Evolutionary conservation across 1,140 invertebrate species (phyloP).

Genomic region (Papilio machaon): DNA sequence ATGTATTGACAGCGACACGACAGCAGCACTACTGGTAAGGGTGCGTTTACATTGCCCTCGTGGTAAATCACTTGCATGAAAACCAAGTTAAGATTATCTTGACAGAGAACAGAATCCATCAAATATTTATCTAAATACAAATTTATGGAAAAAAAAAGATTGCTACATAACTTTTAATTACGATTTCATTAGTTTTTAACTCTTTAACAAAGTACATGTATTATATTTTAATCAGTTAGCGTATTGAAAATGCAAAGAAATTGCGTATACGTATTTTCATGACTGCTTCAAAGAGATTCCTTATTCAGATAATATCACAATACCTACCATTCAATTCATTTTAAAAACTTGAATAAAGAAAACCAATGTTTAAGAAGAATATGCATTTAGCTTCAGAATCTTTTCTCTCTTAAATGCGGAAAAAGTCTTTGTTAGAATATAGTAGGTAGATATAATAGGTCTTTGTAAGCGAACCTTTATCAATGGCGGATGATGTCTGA

Average conservation of each 20-base stretch:
- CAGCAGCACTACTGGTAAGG: background rate
- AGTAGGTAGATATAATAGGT: background rate
- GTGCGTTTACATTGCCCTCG: background rate
- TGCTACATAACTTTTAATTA: no score
- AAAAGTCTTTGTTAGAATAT: conserved; percentile 5
- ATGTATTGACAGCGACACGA: conserved; percentile 31
- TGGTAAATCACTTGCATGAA: background rate
- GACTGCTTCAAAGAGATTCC: background rate
- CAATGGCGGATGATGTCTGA: conserved; percentile 6
- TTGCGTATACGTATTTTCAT: background rate
- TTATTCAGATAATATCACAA: background rate
- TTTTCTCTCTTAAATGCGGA: background rate
- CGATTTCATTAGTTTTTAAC: background rate
- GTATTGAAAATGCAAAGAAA: background rate
- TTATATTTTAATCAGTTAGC: background rate
- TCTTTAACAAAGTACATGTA: background rate
- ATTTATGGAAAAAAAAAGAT: no score
- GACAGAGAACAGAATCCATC: no score
- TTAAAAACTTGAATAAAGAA: background rate
- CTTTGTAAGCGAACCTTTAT: conserved; percentile 9
- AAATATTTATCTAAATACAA: no score
- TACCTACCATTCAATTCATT: background rate
- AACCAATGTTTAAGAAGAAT: background rate
- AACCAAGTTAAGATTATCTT: background rate
- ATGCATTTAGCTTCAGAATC: background rate